phyloP scores from a whole-genome alignment of 2,797 vertebrate species.

The Clarias pachynema region DNA sequence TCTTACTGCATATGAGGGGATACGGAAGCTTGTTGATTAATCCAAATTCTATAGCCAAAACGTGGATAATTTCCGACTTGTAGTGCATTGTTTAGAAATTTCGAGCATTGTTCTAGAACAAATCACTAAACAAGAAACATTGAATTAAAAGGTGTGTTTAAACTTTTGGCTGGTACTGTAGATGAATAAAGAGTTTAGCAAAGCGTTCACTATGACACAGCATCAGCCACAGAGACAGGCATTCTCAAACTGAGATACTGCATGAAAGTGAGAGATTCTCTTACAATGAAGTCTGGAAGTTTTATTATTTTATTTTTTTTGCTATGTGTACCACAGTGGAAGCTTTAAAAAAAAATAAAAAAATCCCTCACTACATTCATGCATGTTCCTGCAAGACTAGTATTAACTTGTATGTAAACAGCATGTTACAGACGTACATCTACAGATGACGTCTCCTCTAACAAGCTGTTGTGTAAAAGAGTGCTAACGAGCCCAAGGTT shows the following conservation, averaged over 20 bases:
- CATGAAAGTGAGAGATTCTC: background rate
- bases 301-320: background rate
- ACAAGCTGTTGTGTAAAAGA: background rate
- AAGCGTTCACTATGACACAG: background rate
- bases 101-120: no score
- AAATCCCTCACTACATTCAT: no score
- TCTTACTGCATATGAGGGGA: no score
- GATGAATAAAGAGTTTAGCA: background rate
- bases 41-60: no score
- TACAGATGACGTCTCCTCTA: background rate
- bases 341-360: background rate
- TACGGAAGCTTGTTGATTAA: no score
- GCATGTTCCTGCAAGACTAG: background rate
- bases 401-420: background rate
- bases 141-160: no score
- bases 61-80: no score
- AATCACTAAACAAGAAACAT: no score
- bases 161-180: no score
- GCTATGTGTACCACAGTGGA: conserved; percentile 6
- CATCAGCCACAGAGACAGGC: background rate
- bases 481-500: background rate
- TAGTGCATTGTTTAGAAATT: no score
- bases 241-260: background rate
- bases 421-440: background rate
- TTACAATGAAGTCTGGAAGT: background rate